Conservation (phyloP, 92 coral and sea anemone species). For the Phymanthus crucifer region DNA sequence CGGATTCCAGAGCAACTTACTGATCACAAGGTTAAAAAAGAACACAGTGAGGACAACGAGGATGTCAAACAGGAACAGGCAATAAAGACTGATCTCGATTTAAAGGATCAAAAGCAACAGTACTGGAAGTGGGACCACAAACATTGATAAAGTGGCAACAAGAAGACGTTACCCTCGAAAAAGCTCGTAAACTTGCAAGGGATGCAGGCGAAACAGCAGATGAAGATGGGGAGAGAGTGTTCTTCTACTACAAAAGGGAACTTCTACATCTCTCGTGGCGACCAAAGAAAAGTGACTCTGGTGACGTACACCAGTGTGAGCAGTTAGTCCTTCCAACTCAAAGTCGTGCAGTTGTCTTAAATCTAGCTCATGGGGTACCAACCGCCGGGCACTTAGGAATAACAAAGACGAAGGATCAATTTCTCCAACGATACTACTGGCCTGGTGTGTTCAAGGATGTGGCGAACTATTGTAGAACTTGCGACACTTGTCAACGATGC, state of each 20-base stretch:
- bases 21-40: no score
- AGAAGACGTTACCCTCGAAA: no score
- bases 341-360: background rate
- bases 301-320: no score
- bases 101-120: background rate
- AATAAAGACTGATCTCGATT: background rate
- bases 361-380: constrained; percentile 34
- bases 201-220: no score
- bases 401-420: constrained; percentile 26
- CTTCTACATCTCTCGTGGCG: no score
- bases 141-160: no score
- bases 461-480: constrained; percentile 22
- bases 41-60: no score
- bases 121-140: background rate
- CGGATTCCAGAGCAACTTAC: background rate
- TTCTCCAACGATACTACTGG: constrained; percentile 37
- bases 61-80: background rate
- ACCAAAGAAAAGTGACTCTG: no score
- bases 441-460: constrained; percentile 43
- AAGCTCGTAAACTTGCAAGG: no score
- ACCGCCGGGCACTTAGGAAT: constrained; percentile 39
- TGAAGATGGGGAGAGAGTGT: no score
- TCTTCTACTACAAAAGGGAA: no score
- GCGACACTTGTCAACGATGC: constrained; percentile 32
- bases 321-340: background rate